Conservation (phyloP, 1,140 invertebrate genomes). For the Pantala flavescens region DNA sequence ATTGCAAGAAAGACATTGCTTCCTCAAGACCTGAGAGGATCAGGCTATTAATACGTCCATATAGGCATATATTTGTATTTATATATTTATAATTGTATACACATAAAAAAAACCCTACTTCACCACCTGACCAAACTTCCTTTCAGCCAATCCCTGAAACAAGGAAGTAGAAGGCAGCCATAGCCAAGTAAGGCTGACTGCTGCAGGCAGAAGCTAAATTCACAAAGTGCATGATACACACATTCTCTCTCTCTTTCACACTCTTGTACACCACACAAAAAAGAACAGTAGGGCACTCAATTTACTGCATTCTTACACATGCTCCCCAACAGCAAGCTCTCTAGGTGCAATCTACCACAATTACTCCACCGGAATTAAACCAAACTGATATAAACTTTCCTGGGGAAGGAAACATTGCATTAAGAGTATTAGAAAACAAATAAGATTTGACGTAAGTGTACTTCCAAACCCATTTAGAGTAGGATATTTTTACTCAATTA, state of each 20-base stretch:
- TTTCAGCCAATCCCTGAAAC: not conserved
- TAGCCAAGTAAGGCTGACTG: not conserved
- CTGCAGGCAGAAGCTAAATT: not conserved
- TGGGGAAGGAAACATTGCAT: not conserved
- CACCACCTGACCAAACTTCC: not conserved
- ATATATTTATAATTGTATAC: conserved; percentile 11
- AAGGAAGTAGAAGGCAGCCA: not conserved
- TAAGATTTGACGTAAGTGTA: not conserved
- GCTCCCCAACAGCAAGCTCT: conserved; percentile 2
- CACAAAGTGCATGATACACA: not conserved
- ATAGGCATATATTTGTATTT: conserved; percentile 4
- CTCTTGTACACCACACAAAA: not conserved
- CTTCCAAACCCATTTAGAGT: not conserved
- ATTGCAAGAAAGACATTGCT: not conserved
- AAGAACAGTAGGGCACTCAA: not conserved
- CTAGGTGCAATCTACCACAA: not conserved
- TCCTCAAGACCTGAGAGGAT: not conserved
- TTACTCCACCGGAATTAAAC: not conserved
- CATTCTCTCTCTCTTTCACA: not conserved
- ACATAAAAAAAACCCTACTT: conserved; percentile 6
- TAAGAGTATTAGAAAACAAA: conserved; percentile 4
- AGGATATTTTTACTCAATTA: not conserved
- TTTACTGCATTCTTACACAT: not conserved
- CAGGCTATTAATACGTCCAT: not conserved
- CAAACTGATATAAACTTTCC: conserved; percentile 3